These are phyloP conservation scores for Standfussiana lucernea DNA, from an alignment of 2,888 invertebrate species.

Conservation along the genomic window DNA sequence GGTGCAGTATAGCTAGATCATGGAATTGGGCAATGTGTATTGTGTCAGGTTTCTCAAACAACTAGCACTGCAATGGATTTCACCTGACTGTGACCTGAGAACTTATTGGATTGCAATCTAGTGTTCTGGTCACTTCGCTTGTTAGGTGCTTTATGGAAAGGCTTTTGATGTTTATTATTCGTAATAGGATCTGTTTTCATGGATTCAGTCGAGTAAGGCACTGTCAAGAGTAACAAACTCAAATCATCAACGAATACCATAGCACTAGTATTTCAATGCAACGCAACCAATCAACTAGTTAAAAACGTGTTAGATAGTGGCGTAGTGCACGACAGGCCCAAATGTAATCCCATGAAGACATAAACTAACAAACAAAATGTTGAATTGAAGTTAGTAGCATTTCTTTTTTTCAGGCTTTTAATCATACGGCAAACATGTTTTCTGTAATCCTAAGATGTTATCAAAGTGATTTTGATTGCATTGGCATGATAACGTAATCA, in stretches of 20 bases:
- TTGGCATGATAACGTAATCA: conserved; percentile 38
- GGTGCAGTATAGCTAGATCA: not conserved
- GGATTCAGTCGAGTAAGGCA: not conserved
- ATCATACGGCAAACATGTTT: not conserved
- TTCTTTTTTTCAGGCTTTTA: not conserved
- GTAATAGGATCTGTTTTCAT: not conserved
- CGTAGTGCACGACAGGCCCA: not conserved
- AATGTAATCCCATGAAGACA: not conserved
- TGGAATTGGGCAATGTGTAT: conserved; percentile 6
- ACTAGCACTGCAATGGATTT: conserved; percentile 12
- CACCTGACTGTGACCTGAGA: not conserved
- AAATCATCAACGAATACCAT: not conserved
- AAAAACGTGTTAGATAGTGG: not conserved
- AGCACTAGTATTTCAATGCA: not conserved
- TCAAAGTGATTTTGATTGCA: conserved; percentile 40
- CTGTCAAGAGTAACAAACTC: not conserved
- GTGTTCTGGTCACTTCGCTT: not conserved
- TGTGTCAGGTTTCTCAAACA: conserved; percentile 18
- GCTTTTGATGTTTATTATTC: not conserved
- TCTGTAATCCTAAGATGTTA: conserved; percentile 27
- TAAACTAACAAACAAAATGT: not conserved
- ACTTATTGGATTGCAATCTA: conserved; percentile 5
- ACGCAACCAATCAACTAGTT: not conserved
- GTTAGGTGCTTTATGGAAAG: not conserved
- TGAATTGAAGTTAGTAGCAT: not conserved